Percentiles rank a stretch among this genome's conserved stretches.
Evolutionary conservation across 2,797 vertebrate genomes (phyloP).

Genomic region (Echiichthys vipera): DNA sequence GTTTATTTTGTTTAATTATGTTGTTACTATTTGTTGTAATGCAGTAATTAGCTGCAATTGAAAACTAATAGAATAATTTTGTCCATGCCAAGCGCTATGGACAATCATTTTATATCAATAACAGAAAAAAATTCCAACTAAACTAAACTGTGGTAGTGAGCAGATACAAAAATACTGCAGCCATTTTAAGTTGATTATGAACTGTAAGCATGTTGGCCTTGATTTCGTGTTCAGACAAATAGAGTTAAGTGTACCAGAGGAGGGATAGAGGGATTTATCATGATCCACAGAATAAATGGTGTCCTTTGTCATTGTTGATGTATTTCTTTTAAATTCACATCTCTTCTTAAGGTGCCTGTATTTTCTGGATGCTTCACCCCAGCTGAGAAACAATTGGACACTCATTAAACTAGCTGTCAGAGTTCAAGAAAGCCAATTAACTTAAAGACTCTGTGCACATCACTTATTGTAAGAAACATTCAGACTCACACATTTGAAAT

Average conservation of each 20-base stretch:
- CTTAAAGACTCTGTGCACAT: constrained; percentile 63
- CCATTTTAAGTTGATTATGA: constrained; percentile 16
- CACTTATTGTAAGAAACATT: constrained; percentile 59
- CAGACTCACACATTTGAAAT: constrained; percentile 55
- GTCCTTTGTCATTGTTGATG: constrained; percentile 2
- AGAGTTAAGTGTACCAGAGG: neutral
- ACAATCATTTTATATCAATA: neutral
- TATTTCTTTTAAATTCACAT: constrained; percentile 37
- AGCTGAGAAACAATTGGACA: constrained; percentile 80
- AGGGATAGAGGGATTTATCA: neutral
- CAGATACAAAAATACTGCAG: neutral
- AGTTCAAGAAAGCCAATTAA: constrained; percentile 82
- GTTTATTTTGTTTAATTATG: constrained; percentile 17
- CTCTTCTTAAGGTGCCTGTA: constrained; percentile 44
- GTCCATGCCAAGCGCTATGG: neutral
- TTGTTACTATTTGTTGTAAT: constrained; percentile 13
- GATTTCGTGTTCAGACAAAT: neutral
- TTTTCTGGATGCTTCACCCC: constrained; percentile 62
- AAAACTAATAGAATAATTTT: constrained; percentile 6
- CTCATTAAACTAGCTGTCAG: constrained; percentile 75
- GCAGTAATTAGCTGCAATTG: neutral
- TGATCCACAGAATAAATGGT: constrained; percentile 14
- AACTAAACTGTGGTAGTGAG: neutral
- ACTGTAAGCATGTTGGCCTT: neutral
- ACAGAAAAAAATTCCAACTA: too few species aligned